Base-by-base conservation (phyloP, 2,888 invertebrate species). In the Microdon myrmicae region DNA sequence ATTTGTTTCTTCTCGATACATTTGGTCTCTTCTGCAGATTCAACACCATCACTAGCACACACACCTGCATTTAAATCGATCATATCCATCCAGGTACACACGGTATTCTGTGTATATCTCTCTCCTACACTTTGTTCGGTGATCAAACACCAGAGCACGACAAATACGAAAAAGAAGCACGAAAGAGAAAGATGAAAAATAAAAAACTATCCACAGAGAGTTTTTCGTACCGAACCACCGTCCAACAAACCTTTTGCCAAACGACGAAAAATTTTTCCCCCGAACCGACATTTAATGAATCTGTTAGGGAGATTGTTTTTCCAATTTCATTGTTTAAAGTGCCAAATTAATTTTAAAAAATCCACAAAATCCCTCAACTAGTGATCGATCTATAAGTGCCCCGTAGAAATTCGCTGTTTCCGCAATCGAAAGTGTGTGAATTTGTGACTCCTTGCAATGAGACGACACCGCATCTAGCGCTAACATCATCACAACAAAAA, bases 241-340 rank as follows among this genome's bases (percentile, higher is more conserved):
- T 47, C 60, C 37, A 48, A 61, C 48, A 55, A 55, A 55, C 61
- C 61, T 61, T 61, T 61, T 61, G 61, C 61, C 61, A 61, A 61
- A 61, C 61, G 61, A 61, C 61, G 55, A 61, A 61, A 48, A 61
- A 55, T 55, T 61, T 60, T 61, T 61, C 61, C 61, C 61, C 55
- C 61, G 61, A 55, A 61, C 49, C 61, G 55, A 55, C 48, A 61
- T 61, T 61, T 55, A 61, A 61, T 55, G 55, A 61, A 61, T 60
- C 60, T 60, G 60, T 55, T 55, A 61, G 49, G 55, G 47, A 48
- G 55, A 61, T 55, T 55, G 55, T 61, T 55, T 61, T 49, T 44
- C 61, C 49, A 29, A 55, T 49, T 55, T 55, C 41, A 47, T 34
- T 44, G 34, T 37, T 37, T 55, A 61, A 61, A 55, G 55, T 61